Evolutionary conservation across 2,888 invertebrate species (phyloP).

Genomic region (Chrysolina oricalcia): DNA sequence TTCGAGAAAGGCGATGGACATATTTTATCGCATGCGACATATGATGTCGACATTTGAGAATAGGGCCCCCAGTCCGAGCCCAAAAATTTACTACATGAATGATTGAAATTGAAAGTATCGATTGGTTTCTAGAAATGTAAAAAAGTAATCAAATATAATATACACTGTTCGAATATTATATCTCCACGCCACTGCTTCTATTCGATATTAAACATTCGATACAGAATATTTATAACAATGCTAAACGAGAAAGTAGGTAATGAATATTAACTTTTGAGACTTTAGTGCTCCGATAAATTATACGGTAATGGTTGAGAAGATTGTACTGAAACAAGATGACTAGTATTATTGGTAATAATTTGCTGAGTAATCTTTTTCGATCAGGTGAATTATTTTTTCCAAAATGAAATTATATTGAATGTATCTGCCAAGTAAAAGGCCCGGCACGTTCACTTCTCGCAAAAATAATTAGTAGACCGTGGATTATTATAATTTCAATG

Average conservation of each 20-base stretch:
- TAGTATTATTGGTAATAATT: conserved; percentile 50
- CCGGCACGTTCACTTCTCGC: neutral
- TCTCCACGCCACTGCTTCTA: neutral
- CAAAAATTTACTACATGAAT: too few species aligned
- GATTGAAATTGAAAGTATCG: too few species aligned
- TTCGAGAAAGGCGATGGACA: too few species aligned
- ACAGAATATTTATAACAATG: conserved; percentile 56
- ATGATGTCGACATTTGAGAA: too few species aligned
- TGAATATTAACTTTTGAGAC: conserved; percentile 56
- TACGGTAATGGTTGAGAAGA: conserved; percentile 34
- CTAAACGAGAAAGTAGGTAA: conserved; percentile 57
- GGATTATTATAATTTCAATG: conserved; percentile 11
- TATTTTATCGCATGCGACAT: too few species aligned
- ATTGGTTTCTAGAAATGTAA: too few species aligned
- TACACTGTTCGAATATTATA: neutral
- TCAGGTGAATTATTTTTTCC: conserved; percentile 39
- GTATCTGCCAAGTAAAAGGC: conserved; percentile 13
- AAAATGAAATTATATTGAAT: conserved; percentile 34
- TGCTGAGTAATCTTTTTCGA: conserved; percentile 42
- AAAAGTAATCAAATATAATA: neutral
- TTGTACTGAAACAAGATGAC: conserved; percentile 44
- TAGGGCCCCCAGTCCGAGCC: too few species aligned
- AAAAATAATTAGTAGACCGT: conserved; percentile 9
- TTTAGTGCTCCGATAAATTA: conserved; percentile 48
- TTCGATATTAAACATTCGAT: conserved; percentile 55